Evolutionary conservation across 1,140 invertebrate genomes (phyloP).

Genomic region (Colletes latitarsis): DNA sequence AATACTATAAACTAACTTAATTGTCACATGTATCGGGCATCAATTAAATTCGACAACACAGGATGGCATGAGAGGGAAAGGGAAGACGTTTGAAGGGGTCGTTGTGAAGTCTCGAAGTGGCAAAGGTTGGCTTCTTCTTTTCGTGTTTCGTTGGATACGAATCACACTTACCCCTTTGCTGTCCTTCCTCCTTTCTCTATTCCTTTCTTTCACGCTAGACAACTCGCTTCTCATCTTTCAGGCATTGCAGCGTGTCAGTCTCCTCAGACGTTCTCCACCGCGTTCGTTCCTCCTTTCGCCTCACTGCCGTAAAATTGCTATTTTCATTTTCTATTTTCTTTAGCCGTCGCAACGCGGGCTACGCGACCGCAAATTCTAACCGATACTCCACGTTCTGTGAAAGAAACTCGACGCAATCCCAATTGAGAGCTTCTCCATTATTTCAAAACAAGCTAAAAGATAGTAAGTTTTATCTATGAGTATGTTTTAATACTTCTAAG

Average conservation of each 20-base stretch:
- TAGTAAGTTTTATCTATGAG: too few species aligned
- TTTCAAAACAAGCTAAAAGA: neutral
- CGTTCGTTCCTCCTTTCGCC: conserved; percentile 31
- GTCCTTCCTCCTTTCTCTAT: conserved; percentile 1
- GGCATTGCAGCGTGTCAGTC: conserved; percentile 63
- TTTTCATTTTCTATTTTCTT: conserved; percentile 69
- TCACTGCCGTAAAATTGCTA: conserved; percentile 69
- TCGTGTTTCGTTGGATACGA: conserved; percentile 65
- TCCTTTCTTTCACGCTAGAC: conserved; percentile 21
- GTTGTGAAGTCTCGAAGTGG: conserved; percentile 57
- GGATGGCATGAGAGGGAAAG: conserved; percentile 19
- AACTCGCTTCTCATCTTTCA: conserved; percentile 51
- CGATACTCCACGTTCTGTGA: conserved; percentile 8
- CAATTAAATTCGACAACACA: conserved; percentile 46
- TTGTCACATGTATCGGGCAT: neutral
- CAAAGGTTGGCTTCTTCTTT: conserved; percentile 48
- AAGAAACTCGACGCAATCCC: neutral
- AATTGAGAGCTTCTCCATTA: neutral
- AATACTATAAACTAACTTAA: neutral
- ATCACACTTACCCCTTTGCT: conserved; percentile 70
- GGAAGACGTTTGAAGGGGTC: conserved; percentile 49
- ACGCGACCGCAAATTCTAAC: conserved; percentile 34
- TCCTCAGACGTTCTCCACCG: conserved; percentile 52
- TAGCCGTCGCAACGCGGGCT: conserved; percentile 17
- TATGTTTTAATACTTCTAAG: too few species aligned